phyloP scores from a whole-genome alignment of 2,113 vertebrate genomes.

The Parus major region DNA sequence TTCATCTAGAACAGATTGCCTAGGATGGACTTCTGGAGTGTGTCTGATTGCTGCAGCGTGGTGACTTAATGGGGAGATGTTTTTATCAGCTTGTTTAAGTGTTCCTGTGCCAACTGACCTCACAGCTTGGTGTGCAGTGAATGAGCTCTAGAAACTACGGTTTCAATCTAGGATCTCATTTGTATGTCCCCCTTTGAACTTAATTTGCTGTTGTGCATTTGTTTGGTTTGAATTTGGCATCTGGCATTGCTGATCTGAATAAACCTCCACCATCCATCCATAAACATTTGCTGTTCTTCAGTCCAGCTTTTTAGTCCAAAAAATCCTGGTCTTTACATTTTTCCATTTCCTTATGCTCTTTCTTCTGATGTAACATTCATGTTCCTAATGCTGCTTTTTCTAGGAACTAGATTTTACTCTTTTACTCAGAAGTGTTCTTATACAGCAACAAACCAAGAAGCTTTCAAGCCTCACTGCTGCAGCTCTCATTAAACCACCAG shows the following conservation, averaged over 20 bases:
- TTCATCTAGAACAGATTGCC: constrained; percentile 48
- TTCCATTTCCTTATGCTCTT: background rate
- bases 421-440: background rate
- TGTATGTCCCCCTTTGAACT: background rate
- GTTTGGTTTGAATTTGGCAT: background rate
- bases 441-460: background rate
- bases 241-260: background rate
- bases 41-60: constrained; percentile 36
- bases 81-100: background rate
- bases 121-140: constrained; percentile 5
- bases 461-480: background rate
- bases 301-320: background rate
- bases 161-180: background rate
- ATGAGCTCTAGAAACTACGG: background rate
- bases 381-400: background rate
- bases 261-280: background rate
- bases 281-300: background rate
- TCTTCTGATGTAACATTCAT: background rate
- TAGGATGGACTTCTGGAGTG: constrained; percentile 36
- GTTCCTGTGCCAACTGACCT: constrained; percentile 22
- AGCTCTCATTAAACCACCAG: background rate
- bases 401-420: background rate
- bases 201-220: background rate
- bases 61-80: background rate
- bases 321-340: background rate